A percentile compares a stretch with the other conserved stretches of the same genome.
Conservation (phyloP, 2,113 vertebrate species). For the Bos javanicus region DNA sequence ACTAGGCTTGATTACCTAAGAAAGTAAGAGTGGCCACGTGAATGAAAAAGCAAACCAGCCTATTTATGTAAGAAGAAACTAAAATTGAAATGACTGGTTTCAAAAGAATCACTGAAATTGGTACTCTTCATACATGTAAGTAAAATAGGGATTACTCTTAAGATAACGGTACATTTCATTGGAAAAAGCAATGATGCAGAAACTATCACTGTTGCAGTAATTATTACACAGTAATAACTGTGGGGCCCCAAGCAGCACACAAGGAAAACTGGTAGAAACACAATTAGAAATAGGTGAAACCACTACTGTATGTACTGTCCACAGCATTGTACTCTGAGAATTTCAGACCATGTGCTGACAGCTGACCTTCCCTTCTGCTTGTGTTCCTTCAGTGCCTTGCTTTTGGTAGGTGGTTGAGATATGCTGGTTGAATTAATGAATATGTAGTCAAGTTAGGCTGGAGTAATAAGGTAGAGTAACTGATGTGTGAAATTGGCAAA, state of each 20-base stretch:
- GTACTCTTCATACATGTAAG: background rate
- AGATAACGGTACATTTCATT: background rate
- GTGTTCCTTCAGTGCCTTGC: constrained; percentile 38
- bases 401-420: background rate
- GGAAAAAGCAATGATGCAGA: background rate
- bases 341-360: background rate
- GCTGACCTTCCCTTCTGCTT: background rate
- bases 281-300: background rate
- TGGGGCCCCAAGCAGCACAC: background rate
- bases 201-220: background rate
- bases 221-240: background rate
- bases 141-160: background rate
- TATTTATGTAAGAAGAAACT: constrained; percentile 9
- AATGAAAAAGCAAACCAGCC: background rate
- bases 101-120: constrained; percentile 3
- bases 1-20: background rate
- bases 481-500: background rate
- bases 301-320: background rate
- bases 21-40: background rate
- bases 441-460: background rate
- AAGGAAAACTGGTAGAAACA: constrained; percentile 19
- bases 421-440: constrained; percentile 3
- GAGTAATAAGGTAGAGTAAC: constrained; percentile 5
- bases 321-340: background rate
- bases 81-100: constrained; percentile 5